A percentile compares a stretch with the other conserved stretches of the same genome.
Evolutionary conservation across 2,888 invertebrate genomes (phyloP).

Genomic region (Cephonodes hylas): DNA sequence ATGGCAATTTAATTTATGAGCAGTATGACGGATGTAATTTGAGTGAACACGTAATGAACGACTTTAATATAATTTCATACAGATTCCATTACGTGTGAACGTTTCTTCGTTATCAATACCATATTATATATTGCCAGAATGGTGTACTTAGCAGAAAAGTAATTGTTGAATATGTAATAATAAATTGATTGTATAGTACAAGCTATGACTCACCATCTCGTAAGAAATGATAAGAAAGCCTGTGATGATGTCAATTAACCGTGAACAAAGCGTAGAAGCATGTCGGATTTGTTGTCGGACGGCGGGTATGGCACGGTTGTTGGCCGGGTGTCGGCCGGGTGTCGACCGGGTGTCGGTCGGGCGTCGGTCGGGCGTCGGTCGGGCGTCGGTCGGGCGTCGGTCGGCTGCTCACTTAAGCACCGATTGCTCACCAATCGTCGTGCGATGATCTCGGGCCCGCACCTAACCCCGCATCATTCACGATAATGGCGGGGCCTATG

Average conservation of each 20-base stretch:
- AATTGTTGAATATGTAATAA: background rate
- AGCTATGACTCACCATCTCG: background rate
- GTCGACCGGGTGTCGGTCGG: background rate
- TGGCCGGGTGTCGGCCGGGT: background rate
- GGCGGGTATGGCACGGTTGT: too few species aligned
- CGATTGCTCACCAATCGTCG: constrained; percentile 36
- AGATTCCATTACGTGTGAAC: constrained; percentile 26
- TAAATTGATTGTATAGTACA: background rate
- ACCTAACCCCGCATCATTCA: constrained; percentile 74
- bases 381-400: background rate
- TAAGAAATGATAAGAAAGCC: background rate
- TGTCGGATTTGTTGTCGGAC: background rate
- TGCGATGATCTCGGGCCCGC: constrained; percentile 60
- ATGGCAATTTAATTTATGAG: constrained; percentile 72
- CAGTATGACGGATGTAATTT: constrained; percentile 66
- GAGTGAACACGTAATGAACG: constrained; percentile 63
- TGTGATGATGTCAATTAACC: background rate
- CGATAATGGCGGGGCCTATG: constrained; percentile 73
- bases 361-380: background rate
- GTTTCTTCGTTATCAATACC: background rate
- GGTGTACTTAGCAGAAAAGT: too few species aligned
- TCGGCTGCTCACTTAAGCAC: constrained; percentile 21
- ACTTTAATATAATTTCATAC: constrained; percentile 58
- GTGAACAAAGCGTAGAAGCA: background rate
- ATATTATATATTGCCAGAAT: background rate